Evolutionary conservation across 2,888 invertebrate species (phyloP).

Genomic region (Ormyrus rosae): DNA sequence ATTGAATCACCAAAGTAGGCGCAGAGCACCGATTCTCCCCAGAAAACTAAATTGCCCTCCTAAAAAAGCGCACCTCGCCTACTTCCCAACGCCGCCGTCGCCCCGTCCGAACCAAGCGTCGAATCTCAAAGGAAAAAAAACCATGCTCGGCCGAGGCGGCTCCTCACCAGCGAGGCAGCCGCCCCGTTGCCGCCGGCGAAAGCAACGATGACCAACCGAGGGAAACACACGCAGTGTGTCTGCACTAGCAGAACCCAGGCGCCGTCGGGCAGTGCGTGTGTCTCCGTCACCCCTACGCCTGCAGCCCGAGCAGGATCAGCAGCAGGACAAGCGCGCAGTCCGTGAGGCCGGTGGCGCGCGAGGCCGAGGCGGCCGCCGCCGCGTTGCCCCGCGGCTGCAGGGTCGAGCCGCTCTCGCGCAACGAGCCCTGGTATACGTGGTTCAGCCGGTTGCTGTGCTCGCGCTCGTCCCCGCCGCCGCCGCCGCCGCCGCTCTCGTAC

Average conservation of each 20-base stretch:
- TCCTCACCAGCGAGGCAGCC: too few relatives aligned
- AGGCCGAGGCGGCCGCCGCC: constrained; percentile 3
- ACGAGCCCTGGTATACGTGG: constrained; percentile 81
- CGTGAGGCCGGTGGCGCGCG: background rate
- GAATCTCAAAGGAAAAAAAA: too few relatives aligned
- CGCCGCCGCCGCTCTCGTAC: constrained; percentile 14
- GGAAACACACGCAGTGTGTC: background rate
- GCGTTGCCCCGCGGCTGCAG: constrained; percentile 62
- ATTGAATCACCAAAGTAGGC: too few relatives aligned
- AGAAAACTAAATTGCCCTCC: too few relatives aligned
- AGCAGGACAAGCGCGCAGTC: constrained; percentile 1
- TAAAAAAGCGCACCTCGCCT: too few relatives aligned
- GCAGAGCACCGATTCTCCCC: too few relatives aligned
- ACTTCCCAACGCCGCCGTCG: too few relatives aligned
- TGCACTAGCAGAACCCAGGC: constrained; percentile 20
- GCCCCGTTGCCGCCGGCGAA: too few relatives aligned
- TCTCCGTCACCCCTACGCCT: constrained; percentile 3
- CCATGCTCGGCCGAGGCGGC: too few relatives aligned
- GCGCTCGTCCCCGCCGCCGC: constrained; percentile 62
- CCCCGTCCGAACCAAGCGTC: too few relatives aligned
- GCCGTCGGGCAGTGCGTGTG: background rate
- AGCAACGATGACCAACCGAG: too few relatives aligned
- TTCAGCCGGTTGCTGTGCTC: constrained; percentile 67
- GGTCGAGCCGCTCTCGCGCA: constrained; percentile 80
- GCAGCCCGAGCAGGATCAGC: background rate